Evolutionary conservation across 2,113 vertebrate species (phyloP).

Genomic region (Ibidorhyncha struthersii): DNA sequence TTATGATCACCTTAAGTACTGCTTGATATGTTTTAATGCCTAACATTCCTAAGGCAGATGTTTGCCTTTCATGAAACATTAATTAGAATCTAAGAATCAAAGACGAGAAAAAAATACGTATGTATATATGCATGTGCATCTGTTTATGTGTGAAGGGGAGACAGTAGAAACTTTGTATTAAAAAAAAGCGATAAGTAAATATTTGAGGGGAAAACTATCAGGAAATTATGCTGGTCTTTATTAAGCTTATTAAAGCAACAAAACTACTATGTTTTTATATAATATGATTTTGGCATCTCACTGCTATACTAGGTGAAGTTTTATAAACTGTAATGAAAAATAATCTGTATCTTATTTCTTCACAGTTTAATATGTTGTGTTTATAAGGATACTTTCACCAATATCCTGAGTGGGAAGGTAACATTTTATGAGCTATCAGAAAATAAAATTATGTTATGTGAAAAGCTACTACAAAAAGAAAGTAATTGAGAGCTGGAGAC

Average conservation of each 20-base stretch:
- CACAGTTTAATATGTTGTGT: neutral
- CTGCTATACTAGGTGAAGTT: neutral
- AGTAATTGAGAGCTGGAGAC: neutral
- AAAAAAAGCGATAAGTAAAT: neutral
- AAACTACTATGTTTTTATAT: neutral
- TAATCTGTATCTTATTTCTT: neutral
- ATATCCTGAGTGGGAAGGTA: neutral
- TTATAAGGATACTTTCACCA: neutral
- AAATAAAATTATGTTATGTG: neutral
- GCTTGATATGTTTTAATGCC: slow-evolving; percentile 2
- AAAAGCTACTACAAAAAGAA: neutral
- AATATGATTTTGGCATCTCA: neutral
- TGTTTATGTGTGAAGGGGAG: neutral
- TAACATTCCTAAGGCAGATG: slow-evolving; percentile 5
- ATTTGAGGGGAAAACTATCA: neutral
- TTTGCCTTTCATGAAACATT: slow-evolving; percentile 37
- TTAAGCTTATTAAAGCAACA: neutral
- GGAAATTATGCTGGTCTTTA: neutral
- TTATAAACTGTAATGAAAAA: neutral
- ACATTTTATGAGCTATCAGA: neutral
- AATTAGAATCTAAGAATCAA: slow-evolving; percentile 11
- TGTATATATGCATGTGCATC: neutral
- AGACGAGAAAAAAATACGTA: neutral
- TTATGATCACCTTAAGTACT: neutral
- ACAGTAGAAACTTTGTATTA: neutral